phyloP scores from a whole-genome alignment of 2,797 vertebrate genomes.

The Phaenicophaeus curvirostris region DNA sequence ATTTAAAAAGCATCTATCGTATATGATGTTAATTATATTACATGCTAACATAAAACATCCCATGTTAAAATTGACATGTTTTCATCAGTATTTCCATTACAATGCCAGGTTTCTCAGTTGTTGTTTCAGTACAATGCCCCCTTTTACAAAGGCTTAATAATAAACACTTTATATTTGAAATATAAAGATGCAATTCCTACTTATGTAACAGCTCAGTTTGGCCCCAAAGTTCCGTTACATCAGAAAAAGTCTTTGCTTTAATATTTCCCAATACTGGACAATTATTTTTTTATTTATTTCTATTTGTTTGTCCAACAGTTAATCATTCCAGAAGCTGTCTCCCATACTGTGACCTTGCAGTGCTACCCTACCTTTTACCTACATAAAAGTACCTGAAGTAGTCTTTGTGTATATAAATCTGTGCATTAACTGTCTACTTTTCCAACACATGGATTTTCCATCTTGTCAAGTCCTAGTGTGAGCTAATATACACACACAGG shows the following conservation, averaged over 20 bases:
- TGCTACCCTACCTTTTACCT: not conserved
- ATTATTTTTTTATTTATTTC: not conserved
- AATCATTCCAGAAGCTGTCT: not conserved
- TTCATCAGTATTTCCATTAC: not conserved
- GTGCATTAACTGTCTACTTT: not conserved
- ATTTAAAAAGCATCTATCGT: not conserved
- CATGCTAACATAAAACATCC: not conserved
- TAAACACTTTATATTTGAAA: not conserved
- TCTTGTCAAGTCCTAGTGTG: fast-evolving
- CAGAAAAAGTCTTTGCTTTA: not conserved
- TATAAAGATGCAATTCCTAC: not conserved
- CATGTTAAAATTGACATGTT: not conserved
- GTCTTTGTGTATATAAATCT: not conserved
- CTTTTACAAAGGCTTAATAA: not conserved
- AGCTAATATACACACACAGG: not conserved
- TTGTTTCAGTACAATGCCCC: not conserved
- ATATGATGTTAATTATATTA: not conserved
- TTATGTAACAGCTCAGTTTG: not conserved
- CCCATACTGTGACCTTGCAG: too few relatives aligned
- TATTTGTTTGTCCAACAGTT: not conserved
- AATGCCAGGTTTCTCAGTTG: not conserved
- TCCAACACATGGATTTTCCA: not conserved
- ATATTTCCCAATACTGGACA: fast-evolving
- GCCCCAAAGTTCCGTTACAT: not conserved
- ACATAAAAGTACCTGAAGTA: not conserved